These are phyloP conservation scores for Gallinago solitaria DNA, from an alignment of 2,797 vertebrate genomes.

Conservation along the genomic window DNA sequence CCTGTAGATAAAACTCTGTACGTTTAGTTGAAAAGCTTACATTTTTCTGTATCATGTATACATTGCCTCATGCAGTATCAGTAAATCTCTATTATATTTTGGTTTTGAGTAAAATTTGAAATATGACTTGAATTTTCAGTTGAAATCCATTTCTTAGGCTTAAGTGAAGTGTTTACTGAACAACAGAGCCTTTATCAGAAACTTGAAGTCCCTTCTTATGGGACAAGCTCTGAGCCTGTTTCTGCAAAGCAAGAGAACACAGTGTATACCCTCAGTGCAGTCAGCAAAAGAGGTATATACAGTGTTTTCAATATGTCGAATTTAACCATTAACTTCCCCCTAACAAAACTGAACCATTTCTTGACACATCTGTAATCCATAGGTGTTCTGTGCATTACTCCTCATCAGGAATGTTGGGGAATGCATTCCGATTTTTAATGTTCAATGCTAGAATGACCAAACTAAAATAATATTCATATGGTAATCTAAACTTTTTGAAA, in stretches of 20 bases:
- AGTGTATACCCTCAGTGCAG: background rate
- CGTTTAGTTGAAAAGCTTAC: slow-evolving; percentile 43
- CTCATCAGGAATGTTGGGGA: slow-evolving; percentile 71
- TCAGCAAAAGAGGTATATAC: background rate
- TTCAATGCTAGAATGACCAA: slow-evolving; percentile 76
- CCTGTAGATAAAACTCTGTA: slow-evolving; percentile 45
- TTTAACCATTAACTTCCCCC: background rate
- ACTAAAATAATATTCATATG: slow-evolving; percentile 72
- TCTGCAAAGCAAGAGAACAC: background rate
- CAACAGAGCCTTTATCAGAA: background rate
- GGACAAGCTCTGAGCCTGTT: slow-evolving; percentile 6
- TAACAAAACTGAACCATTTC: slow-evolving; percentile 19
- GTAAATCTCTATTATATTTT: slow-evolving; percentile 25
- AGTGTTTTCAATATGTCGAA: background rate
- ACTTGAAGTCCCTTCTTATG: slow-evolving; percentile 10
- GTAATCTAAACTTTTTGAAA: slow-evolving; percentile 64
- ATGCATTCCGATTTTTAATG: slow-evolving; percentile 64
- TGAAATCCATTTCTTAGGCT: slow-evolving; percentile 25
- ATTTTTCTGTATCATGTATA: slow-evolving; percentile 39
- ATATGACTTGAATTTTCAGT: slow-evolving; percentile 34
- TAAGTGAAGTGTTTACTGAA: background rate
- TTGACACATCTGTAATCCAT: background rate
- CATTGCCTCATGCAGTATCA: slow-evolving; percentile 2
- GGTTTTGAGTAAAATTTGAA: slow-evolving; percentile 29
- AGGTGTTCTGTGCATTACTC: slow-evolving; percentile 54